Evolutionary conservation across 2,113 vertebrate genomes (phyloP).

Genomic region (Centropus bengalensis): DNA sequence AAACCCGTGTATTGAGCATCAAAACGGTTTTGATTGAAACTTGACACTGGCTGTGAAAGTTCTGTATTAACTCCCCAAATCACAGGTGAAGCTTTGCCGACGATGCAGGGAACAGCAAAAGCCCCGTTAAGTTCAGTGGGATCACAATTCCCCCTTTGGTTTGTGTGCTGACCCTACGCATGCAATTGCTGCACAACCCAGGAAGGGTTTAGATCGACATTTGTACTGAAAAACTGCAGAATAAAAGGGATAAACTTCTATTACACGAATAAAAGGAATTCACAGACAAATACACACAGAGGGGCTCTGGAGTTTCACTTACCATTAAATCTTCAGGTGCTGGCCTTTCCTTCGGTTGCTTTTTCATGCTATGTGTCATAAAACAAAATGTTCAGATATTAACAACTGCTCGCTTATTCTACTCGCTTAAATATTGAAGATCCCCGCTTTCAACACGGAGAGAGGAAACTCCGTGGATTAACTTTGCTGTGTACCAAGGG

Average conservation of each 20-base stretch:
- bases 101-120: not conserved
- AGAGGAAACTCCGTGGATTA: not conserved
- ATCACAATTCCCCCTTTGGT: not conserved
- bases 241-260: not conserved
- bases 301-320: constrained; percentile 61
- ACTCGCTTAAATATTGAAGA: not conserved
- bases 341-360: constrained; percentile 94
- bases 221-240: not conserved
- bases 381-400: not conserved
- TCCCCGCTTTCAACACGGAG: not conserved
- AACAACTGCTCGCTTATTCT: not conserved
- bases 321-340: constrained; percentile 97
- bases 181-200: not conserved
- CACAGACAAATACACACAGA: not conserved
- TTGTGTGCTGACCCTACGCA: not conserved
- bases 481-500: fast-evolving
- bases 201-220: not conserved
- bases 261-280: not conserved
- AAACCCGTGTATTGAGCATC: not conserved
- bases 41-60: not conserved
- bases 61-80: not conserved
- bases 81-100: not conserved
- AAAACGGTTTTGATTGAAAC: not conserved
- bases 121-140: not conserved
- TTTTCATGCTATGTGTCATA: constrained; percentile 84